These are phyloP conservation scores for Hypomecis atomaria DNA, from an alignment of 2,888 invertebrate species.

Conservation along the genomic window DNA sequence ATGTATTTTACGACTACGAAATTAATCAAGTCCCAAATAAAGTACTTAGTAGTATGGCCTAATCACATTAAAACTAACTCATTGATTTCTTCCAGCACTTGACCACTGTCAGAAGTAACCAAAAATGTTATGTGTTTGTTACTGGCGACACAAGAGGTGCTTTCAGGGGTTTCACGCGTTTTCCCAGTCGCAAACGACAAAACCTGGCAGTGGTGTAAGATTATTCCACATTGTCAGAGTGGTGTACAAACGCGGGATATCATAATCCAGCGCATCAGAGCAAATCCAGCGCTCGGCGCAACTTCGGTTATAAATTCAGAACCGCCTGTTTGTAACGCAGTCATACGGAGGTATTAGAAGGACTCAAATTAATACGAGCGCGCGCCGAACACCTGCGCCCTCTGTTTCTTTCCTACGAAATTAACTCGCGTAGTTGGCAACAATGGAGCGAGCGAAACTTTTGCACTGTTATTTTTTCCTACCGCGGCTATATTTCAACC, in stretches of 20 bases:
- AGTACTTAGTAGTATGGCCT: no score
- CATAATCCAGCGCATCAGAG: constrained; percentile 73
- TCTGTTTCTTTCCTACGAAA: constrained; percentile 79
- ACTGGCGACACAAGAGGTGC: no score
- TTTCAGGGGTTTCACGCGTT: no score
- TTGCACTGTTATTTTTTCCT: constrained; percentile 77
- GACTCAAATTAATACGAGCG: constrained; percentile 80
- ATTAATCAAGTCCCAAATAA: no score
- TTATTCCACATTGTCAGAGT: constrained; percentile 22
- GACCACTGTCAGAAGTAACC: neutral
- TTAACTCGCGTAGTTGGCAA: constrained; percentile 76
- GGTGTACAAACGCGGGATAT: constrained; percentile 52
- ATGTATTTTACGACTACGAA: no score
- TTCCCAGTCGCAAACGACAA: neutral
- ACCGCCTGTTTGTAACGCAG: constrained; percentile 69
- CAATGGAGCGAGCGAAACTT: constrained; percentile 76
- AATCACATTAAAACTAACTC: no score
- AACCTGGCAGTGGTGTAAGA: neutral
- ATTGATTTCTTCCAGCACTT: no score
- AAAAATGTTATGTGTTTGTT: neutral
- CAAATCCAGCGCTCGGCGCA: constrained; percentile 62
- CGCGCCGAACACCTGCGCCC: constrained; percentile 72
- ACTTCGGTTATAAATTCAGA: constrained; percentile 75
- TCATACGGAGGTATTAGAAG: constrained; percentile 79
- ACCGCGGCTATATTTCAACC: constrained; percentile 83